Evolutionary conservation across 2,797 vertebrate species (phyloP).

Genomic region (Ceyx erithaca): DNA sequence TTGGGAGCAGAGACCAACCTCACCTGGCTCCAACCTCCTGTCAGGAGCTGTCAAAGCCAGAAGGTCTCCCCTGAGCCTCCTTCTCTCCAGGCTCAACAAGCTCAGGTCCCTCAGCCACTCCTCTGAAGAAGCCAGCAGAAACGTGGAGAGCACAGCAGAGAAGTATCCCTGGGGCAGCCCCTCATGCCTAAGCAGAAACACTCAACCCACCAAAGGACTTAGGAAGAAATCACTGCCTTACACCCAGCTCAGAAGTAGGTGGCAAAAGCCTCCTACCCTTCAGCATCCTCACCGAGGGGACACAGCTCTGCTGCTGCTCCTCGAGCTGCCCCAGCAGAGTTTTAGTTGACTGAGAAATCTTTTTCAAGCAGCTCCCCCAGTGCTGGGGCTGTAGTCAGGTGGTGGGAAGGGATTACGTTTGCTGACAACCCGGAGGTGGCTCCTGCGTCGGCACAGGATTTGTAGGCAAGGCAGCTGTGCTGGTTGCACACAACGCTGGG

Average conservation of each 20-base stretch:
- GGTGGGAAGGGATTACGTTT: not conserved
- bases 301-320: not conserved
- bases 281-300: not conserved
- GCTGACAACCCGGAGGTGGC: not conserved
- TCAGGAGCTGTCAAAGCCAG: not conserved
- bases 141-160: rapidly evolving
- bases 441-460: not conserved
- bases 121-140: not conserved
- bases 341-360: not conserved
- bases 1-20: not conserved
- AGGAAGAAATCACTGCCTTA: not conserved
- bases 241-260: not conserved
- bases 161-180: not conserved
- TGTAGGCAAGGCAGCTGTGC: slow-evolving; percentile 26
- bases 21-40: not conserved
- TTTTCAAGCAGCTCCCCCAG: not conserved
- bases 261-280: not conserved
- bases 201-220: rapidly evolving
- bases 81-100: not conserved
- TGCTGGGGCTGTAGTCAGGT: not conserved
- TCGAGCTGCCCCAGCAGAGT: rapidly evolving
- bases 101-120: not conserved
- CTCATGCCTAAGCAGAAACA: not conserved
- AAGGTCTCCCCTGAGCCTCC: not conserved
- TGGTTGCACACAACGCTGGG: not conserved